phyloP scores from a whole-genome alignment of 2,888 invertebrate genomes.

The Herminia tarsipennalis region DNA sequence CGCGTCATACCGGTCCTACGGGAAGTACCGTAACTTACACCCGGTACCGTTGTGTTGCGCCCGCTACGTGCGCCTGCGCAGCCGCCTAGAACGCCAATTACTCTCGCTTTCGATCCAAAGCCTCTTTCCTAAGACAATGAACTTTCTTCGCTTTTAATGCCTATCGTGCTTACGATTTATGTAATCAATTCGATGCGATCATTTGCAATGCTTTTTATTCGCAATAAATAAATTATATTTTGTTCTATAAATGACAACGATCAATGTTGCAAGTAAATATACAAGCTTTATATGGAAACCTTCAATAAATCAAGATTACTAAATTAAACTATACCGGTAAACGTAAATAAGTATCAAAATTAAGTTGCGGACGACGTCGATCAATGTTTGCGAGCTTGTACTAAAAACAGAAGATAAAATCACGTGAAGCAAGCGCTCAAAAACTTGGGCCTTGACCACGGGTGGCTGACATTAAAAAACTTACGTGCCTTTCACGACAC shows the following conservation, averaged over 20 bases:
- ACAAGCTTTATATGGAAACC: too few relatives aligned
- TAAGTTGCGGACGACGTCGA: constrained; percentile 40
- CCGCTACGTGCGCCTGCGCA: constrained; percentile 47
- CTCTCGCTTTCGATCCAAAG: constrained; percentile 77
- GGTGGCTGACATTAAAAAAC: constrained; percentile 77
- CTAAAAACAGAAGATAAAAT: constrained; percentile 60
- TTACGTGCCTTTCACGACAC: constrained; percentile 79
- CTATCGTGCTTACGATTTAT: constrained; percentile 33
- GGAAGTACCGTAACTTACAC: constrained; percentile 70
- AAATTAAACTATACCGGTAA: constrained; percentile 8
- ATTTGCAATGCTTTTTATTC: constrained; percentile 8
- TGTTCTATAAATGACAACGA: not conserved
- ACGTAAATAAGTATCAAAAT: constrained; percentile 20
- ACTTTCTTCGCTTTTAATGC: constrained; percentile 59
- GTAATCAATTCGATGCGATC: constrained; percentile 27
- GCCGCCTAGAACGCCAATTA: constrained; percentile 57
- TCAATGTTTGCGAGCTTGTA: constrained; percentile 47
- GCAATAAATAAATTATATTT: not conserved
- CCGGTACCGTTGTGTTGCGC: constrained; percentile 65
- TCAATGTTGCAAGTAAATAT: too few relatives aligned
- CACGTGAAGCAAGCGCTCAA: constrained; percentile 70
- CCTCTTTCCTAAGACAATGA: constrained; percentile 65
- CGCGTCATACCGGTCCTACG: constrained; percentile 57
- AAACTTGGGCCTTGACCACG: constrained; percentile 82
- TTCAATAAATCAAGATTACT: constrained; percentile 21